These are phyloP conservation scores for Elachura formosa DNA, from an alignment of 2,113 vertebrate species.

Conservation along the genomic window DNA sequence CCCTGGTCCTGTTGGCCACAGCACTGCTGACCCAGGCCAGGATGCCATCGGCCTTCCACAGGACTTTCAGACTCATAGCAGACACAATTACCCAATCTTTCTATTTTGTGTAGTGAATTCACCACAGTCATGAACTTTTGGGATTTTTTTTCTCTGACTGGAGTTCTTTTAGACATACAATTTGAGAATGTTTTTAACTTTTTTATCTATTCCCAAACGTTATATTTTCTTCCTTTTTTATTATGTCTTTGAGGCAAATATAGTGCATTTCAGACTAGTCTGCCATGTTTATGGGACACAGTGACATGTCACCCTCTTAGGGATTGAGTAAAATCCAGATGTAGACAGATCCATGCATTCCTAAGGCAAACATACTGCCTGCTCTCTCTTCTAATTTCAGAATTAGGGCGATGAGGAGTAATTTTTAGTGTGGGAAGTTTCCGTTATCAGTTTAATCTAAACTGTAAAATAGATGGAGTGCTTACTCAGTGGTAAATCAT, in stretches of 20 bases:
- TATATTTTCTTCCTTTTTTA: neutral
- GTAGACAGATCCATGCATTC: neutral
- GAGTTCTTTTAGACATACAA: neutral
- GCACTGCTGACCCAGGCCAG: neutral
- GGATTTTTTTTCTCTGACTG: neutral
- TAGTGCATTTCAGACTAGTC: neutral
- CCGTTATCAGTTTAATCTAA: neutral
- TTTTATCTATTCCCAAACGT: neutral
- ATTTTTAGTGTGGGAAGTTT: constrained; percentile 3
- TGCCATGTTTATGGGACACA: neutral
- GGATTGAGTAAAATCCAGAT: neutral
- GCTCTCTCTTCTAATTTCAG: neutral
- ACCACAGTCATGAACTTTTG: neutral
- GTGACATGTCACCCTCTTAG: neutral
- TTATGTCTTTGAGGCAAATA: neutral
- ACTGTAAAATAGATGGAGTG: neutral
- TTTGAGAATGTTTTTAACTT: neutral
- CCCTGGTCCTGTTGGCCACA: neutral
- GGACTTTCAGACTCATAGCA: neutral
- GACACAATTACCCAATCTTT: neutral
- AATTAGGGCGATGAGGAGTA: neutral
- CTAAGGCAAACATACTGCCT: neutral
- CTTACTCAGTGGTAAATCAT: neutral
- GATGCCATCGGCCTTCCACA: neutral
- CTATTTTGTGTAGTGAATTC: neutral